Conservation (phyloP, 2,888 invertebrate genomes). For the Caenorhabditis japonica region DNA sequence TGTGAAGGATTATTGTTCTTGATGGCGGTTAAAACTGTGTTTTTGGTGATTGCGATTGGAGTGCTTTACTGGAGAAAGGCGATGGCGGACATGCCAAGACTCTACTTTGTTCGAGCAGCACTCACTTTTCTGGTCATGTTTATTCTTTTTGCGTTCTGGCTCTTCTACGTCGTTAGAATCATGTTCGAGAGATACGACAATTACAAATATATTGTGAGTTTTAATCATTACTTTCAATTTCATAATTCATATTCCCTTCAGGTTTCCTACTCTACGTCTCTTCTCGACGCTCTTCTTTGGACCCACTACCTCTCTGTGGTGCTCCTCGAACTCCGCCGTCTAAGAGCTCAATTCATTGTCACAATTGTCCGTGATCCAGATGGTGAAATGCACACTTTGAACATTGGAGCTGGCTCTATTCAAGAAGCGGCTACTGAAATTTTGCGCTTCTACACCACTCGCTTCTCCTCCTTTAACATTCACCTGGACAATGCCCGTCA, state of each 20-base stretch:
- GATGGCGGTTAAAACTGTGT: constrained; percentile 67
- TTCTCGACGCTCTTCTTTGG: constrained; percentile 87
- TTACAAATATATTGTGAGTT: constrained; percentile 61
- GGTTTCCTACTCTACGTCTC: constrained; percentile 91
- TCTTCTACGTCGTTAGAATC: constrained; percentile 93
- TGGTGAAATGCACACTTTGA: constrained; percentile 89
- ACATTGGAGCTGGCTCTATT: constrained; percentile 86
- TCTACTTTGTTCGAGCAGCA: constrained; percentile 68
- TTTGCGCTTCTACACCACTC: constrained; percentile 93
- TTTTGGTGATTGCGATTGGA: constrained; percentile 66
- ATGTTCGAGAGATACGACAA: constrained; percentile 77
- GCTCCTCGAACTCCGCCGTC: constrained; percentile 91
- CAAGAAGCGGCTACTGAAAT: constrained; percentile 95
- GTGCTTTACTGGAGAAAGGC: constrained; percentile 66
- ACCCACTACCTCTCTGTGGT: constrained; percentile 83
- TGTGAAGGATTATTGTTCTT: constrained; percentile 70
- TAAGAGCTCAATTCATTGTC: constrained; percentile 86
- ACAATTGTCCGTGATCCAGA: constrained; percentile 92
- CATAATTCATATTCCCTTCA: constrained; percentile 79
- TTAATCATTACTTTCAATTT: not conserved
- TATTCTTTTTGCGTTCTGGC: constrained; percentile 95
- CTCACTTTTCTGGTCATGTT: constrained; percentile 82
- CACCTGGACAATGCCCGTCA: constrained; percentile 83
- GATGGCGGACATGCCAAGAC: constrained; percentile 71
- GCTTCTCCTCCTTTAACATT: constrained; percentile 96